phyloP scores from a whole-genome alignment of 2,888 invertebrate genomes.

The Hartigia nigra region DNA sequence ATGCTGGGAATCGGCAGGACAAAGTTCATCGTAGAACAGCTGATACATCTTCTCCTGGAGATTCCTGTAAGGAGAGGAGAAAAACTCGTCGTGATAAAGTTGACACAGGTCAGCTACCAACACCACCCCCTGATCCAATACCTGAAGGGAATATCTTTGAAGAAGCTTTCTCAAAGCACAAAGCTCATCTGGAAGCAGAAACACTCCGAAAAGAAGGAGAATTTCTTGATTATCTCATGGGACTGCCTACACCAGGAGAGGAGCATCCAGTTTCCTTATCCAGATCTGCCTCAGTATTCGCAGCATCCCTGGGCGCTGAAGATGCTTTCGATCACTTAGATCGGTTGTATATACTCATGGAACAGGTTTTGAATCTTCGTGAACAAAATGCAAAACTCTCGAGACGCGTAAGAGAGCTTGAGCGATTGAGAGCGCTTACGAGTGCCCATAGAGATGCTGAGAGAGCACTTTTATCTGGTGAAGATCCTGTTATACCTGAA shows the following conservation, averaged over 20 bases:
- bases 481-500: slow-evolving; percentile 68
- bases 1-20: slow-evolving; percentile 1
- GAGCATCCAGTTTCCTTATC: slow-evolving; percentile 30
- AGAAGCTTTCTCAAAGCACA: slow-evolving; percentile 3
- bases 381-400: slow-evolving; percentile 79
- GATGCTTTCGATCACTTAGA: slow-evolving; percentile 84
- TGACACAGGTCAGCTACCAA: slow-evolving; percentile 53
- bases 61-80: neutral
- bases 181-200: slow-evolving; percentile 10
- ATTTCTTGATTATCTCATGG: slow-evolving; percentile 66
- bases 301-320: slow-evolving; percentile 71
- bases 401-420: slow-evolving; percentile 77
- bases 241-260: slow-evolving; percentile 52
- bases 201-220: slow-evolving; percentile 60
- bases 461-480: slow-evolving; percentile 33
- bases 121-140: slow-evolving; percentile 66
- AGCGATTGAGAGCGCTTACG: slow-evolving; percentile 76
- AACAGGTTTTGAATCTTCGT: slow-evolving; percentile 78
- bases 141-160: slow-evolving; percentile 3
- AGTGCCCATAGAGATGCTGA: slow-evolving; percentile 70
- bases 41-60: neutral
- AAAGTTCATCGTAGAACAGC: neutral
- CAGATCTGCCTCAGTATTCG: slow-evolving; percentile 67
- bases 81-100: slow-evolving; percentile 23
- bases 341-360: slow-evolving; percentile 80